Conservation (phyloP, 2,888 invertebrate species). For the Tetragonisca angustula region DNA sequence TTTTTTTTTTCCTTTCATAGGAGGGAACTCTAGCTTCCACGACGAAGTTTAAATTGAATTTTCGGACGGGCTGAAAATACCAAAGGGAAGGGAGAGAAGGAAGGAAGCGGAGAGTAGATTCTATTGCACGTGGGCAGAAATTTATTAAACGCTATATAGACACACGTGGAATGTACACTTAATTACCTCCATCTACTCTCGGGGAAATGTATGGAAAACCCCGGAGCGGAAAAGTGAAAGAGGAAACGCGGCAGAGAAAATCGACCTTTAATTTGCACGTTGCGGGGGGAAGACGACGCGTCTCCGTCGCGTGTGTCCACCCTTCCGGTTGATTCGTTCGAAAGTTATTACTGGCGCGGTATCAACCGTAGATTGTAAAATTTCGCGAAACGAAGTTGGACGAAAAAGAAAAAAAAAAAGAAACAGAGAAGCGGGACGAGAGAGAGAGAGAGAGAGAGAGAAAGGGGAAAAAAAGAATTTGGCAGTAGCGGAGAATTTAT, state of each 20-base stretch:
- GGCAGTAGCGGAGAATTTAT: conserved; percentile 57
- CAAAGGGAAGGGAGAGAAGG: neutral
- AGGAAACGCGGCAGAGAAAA: conserved; percentile 16
- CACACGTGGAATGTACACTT: conserved; percentile 3
- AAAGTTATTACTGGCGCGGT: conserved; percentile 50
- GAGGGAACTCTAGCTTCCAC: neutral
- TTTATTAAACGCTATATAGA: conserved; percentile 2
- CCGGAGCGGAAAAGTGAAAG: neutral
- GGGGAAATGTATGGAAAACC: too few relatives aligned
- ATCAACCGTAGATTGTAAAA: conserved; percentile 59
- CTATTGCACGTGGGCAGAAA: neutral
- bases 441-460: neutral
- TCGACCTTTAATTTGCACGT: conserved; percentile 37
- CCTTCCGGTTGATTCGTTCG: conserved; percentile 40
- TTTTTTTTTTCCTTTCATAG: too few relatives aligned
- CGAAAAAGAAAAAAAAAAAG: neutral
- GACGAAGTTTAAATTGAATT: neutral
- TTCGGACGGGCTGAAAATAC: neutral
- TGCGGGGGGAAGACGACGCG: conserved; percentile 18
- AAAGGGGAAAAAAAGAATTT: conserved; percentile 12
- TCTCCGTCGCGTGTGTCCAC: conserved; percentile 26
- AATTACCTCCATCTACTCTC: neutral
- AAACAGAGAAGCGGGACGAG: neutral
- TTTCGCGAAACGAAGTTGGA: conserved; percentile 50
- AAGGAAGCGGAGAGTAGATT: neutral